Percentiles rank a stretch among this genome's conserved stretches.
phyloP scores from a whole-genome alignment of 2,888 invertebrate species.

The Sarcophaga carnaria region DNA sequence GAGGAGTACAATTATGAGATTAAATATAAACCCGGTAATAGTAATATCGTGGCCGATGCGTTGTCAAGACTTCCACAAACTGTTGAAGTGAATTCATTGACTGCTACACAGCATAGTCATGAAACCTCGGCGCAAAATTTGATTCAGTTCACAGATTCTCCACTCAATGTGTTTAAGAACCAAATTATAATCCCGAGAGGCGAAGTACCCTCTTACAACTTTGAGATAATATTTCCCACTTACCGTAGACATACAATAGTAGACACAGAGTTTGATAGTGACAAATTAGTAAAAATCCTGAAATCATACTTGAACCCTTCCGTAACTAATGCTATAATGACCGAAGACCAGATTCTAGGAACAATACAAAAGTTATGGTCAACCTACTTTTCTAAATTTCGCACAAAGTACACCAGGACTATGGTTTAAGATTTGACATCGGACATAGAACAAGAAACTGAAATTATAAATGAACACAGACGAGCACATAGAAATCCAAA shows the following conservation, averaged over 20 bases:
- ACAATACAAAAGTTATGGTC: slow-evolving; percentile 27
- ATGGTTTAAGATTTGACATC: slow-evolving; percentile 38
- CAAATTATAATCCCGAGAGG: background rate
- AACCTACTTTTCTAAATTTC: slow-evolving; percentile 50
- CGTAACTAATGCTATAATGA: slow-evolving; percentile 33
- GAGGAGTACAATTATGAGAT: too few relatives aligned
- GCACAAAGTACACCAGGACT: slow-evolving; percentile 43
- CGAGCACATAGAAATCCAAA: slow-evolving; percentile 48
- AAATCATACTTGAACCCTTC: slow-evolving; percentile 39
- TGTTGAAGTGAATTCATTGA: background rate
- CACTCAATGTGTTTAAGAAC: slow-evolving; percentile 41
- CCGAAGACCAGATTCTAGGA: too few relatives aligned
- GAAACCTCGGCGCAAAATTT: background rate
- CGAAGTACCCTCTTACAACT: slow-evolving; percentile 1
- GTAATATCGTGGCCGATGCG: slow-evolving; percentile 40
- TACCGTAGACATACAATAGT: slow-evolving; percentile 10
- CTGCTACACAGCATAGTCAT: background rate
- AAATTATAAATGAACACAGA: slow-evolving; percentile 21
- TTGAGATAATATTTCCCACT: slow-evolving; percentile 11
- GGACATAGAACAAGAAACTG: slow-evolving; percentile 31
- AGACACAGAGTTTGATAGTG: slow-evolving; percentile 8
- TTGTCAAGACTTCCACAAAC: slow-evolving; percentile 4
- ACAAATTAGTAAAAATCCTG: slow-evolving; percentile 7
- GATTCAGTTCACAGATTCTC: too few relatives aligned
- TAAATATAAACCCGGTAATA: background rate